Percentiles rank a stretch among this genome's conserved stretches.
Conservation (phyloP, 2,797 vertebrate species). For the Gallinago solitaria region DNA sequence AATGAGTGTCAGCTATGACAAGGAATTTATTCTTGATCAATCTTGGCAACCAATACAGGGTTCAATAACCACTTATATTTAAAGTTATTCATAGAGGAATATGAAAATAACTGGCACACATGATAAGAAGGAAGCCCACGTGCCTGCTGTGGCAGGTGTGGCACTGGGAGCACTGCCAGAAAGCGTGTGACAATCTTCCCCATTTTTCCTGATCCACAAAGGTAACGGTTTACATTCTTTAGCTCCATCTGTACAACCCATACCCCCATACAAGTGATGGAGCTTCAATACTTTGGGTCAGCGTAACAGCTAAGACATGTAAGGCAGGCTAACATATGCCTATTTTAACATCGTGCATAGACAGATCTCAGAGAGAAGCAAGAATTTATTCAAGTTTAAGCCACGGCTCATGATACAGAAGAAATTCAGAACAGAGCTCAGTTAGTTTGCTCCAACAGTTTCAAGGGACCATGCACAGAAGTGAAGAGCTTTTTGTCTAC, state of each 20-base stretch:
- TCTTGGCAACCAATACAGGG: not conserved
- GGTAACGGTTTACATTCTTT: not conserved
- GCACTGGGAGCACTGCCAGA: not conserved
- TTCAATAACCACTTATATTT: not conserved
- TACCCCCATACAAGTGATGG: rapidly evolving
- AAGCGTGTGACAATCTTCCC: rapidly evolving
- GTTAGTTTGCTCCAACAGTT: not conserved
- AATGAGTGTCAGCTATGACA: not conserved
- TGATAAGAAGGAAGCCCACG: not conserved
- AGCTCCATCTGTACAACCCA: not conserved
- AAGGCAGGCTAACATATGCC: not conserved
- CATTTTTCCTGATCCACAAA: not conserved
- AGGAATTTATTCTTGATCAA: not conserved
- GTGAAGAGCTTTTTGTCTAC: not conserved
- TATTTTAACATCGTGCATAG: not conserved
- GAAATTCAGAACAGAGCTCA: not conserved
- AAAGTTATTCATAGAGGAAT: not conserved
- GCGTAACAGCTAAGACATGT: not conserved
- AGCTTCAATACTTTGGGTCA: not conserved
- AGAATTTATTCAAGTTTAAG: not conserved
- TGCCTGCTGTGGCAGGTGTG: not conserved
- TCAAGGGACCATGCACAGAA: not conserved
- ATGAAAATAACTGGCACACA: not conserved
- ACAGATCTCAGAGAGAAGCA: not conserved
- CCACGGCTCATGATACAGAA: not conserved